Conservation (phyloP, 2,888 invertebrate species). For the Horisme vitalbata region DNA sequence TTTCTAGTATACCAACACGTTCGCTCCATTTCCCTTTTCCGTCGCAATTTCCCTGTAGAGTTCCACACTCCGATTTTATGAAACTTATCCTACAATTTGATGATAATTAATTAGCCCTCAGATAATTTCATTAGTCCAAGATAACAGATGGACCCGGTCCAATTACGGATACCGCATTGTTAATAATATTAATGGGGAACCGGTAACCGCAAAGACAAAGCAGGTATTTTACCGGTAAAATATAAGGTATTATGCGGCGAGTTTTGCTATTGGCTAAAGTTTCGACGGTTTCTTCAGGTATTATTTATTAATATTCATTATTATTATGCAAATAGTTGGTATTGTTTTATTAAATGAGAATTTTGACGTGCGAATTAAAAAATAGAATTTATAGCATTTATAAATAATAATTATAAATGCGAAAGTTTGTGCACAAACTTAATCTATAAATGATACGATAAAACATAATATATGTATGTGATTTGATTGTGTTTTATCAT, state of each 20-base stretch:
- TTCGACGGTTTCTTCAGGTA: not conserved
- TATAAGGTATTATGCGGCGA: conserved; percentile 38
- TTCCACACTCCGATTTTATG: conserved; percentile 22
- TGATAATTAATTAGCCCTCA: conserved; percentile 58
- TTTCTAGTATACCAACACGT: not conserved
- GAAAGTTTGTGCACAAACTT: too few species aligned
- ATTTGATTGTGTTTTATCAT: too few species aligned
- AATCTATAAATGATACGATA: too few species aligned
- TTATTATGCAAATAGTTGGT: not conserved
- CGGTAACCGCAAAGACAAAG: conserved; percentile 61
- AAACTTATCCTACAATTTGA: conserved; percentile 34
- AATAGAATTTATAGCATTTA: too few species aligned
- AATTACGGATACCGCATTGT: conserved; percentile 65
- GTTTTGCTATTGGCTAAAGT: conserved; percentile 10
- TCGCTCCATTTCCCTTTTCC: conserved; percentile 2
- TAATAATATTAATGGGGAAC: conserved; percentile 64
- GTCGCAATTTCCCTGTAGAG: conserved; percentile 4
- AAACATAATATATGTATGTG: too few species aligned
- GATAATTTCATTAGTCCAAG: conserved; percentile 60
- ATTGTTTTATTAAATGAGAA: not conserved
- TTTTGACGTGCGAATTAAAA: too few species aligned
- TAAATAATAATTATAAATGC: too few species aligned
- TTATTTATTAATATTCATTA: conserved; percentile 1
- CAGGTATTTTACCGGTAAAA: conserved; percentile 42
- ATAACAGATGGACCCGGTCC: conserved; percentile 60